These are phyloP conservation scores for Scaptomyza reducta DNA, from an alignment of 2,888 invertebrate genomes.

Conservation along the genomic window DNA sequence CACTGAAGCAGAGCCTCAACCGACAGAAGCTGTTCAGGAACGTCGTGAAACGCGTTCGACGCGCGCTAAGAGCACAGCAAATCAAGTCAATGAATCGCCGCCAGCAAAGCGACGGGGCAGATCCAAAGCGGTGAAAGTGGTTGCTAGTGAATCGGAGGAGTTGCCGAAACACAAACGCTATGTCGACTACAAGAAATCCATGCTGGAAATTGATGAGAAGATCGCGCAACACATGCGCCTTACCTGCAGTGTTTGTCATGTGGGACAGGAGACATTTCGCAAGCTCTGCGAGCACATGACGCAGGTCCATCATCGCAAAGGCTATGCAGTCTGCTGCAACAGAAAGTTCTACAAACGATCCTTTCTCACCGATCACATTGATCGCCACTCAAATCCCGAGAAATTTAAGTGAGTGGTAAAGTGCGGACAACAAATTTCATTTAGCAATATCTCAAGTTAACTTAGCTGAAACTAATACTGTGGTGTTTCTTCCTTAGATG, in stretches of 20 bases:
- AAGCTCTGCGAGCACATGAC: constrained; percentile 77
- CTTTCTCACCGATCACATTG: constrained; percentile 82
- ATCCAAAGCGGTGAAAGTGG: constrained; percentile 19
- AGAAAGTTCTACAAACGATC: constrained; percentile 82
- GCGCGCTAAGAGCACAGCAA: constrained; percentile 54
- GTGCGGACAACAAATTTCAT: constrained; percentile 22
- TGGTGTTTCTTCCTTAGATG: constrained; percentile 55
- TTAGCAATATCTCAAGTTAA: background rate
- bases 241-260: constrained; percentile 79
- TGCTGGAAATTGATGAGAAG: constrained; percentile 78
- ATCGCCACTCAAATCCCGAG: constrained; percentile 82
- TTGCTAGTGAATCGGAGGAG: constrained; percentile 4
- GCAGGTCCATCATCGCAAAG: constrained; percentile 70
- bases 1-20: background rate
- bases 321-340: constrained; percentile 82
- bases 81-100: constrained; percentile 11
- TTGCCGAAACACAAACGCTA: constrained; percentile 43
- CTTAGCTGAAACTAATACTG: background rate
- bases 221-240: constrained; percentile 81
- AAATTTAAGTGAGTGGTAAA: constrained; percentile 81
- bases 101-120: constrained; percentile 31
- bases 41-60: constrained; percentile 63
- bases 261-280: constrained; percentile 70
- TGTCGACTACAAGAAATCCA: constrained; percentile 54
- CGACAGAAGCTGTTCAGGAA: constrained; percentile 6